Evolutionary conservation across 2,888 invertebrate genomes (phyloP), one percentile per base, ranked within the genome.

Genomic region (Lottia gigantea): DNA sequence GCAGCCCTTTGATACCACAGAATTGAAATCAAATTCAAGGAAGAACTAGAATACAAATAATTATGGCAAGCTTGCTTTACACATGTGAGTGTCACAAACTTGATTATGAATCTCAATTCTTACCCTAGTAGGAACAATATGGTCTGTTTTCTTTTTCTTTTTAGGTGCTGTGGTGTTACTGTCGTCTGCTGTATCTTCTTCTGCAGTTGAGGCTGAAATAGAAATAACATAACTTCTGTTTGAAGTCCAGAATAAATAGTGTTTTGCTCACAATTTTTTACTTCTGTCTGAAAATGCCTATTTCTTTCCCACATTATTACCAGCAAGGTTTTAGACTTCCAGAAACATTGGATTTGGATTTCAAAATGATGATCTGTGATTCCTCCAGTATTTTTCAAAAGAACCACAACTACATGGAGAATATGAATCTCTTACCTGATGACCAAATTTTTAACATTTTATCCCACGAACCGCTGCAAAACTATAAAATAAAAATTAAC

Each of bases 381-480:
- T 40, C 40, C 11, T 47, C 45, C 16, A n/a, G 31, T 16, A 47
- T 11, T 23, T 0, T 14, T 14, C 14, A 8, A 15, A 40, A 62
- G 25, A 49, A 4, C 1, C 23, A 67, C 25, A 31, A 55, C 23
- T 67, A 15, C 4, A 26, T 69, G 64, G n/a, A 63, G 26, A 19
- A n/a, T 16, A 40, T 12, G 6, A 46, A 55, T 65, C n/a, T 62
- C 74, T 77, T 74, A 87, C 88, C 86, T 77, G 88, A 81, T 62
- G 95, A 95, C 97, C 97, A 98, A 76, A 98, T 91, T 89, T 96
- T 96, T 11, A 98, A 89, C 90, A 94, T 93, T 61, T 93, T 94
- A 86, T 98, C 97, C 95, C 96, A 97, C 64, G 95, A 94, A 45
- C 96, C 97, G 8, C 95, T 95, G 8, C 94, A 87, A 72, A 90